Evolutionary conservation across 2,888 invertebrate species (phyloP).

Genomic region (Cyaniris semiargus): DNA sequence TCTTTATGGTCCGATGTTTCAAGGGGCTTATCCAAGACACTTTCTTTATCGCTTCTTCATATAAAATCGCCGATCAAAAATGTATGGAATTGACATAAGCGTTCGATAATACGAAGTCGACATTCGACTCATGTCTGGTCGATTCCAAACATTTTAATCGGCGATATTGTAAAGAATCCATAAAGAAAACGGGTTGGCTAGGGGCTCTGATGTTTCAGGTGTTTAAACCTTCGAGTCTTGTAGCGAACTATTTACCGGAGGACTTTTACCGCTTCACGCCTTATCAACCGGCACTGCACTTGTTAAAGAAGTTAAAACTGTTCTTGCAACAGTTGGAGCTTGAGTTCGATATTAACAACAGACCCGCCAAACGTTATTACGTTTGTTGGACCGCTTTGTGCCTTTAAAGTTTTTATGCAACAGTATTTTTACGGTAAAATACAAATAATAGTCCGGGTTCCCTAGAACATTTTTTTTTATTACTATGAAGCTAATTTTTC

Average conservation of each 20-base stretch:
- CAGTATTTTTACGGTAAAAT: background rate
- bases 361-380: background rate
- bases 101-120: no score
- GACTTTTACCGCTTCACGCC: background rate
- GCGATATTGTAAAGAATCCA: no score
- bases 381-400: background rate
- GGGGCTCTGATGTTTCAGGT: background rate
- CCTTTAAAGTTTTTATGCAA: background rate
- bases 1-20: background rate
- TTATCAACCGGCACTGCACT: conserved; percentile 7
- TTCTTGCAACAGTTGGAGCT: background rate
- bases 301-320: conserved; percentile 9
- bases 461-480: no score
- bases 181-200: no score
- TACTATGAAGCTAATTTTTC: no score
- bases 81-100: no score
- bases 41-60: no score
- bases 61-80: no score
- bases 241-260: background rate
- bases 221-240: background rate
- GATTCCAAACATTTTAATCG: no score
- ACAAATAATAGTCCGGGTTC: no score
- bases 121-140: no score
- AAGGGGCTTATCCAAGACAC: no score
- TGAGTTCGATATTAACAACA: background rate